These are phyloP conservation scores for Notarius lentiginosus DNA, from an alignment of 2,113 vertebrate species.

Conservation along the genomic window DNA sequence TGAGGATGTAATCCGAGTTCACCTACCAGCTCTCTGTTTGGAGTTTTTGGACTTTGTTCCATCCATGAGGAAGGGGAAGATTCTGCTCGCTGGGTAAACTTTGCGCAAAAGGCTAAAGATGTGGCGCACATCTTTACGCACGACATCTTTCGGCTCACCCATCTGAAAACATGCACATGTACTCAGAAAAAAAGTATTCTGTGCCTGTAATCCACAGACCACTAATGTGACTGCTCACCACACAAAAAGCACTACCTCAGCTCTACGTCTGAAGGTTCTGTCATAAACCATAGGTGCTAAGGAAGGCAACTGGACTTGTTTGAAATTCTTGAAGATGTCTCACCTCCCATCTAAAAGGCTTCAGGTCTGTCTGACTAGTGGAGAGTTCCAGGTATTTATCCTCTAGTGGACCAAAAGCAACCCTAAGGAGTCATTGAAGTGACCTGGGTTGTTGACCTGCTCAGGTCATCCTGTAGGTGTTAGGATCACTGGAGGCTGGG, in stretches of 20 bases:
- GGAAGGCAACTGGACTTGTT: no score
- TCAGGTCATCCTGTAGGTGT: no score
- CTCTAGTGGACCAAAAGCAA: no score
- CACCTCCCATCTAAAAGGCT: no score
- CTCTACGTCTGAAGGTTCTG: neutral
- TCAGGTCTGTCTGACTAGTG: no score
- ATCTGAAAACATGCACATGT: conserved; percentile 70
- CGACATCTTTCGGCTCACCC: conserved; percentile 92
- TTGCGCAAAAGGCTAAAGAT: conserved; percentile 90
- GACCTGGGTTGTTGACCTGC: no score
- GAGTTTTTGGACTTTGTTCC: conserved; percentile 98
- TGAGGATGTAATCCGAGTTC: no score
- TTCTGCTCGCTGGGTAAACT: conserved; percentile 93
- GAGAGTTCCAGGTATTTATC: no score
- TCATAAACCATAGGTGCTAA: no score
- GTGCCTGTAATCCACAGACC: neutral
- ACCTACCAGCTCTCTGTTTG: conserved; percentile 90
- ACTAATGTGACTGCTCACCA: neutral
- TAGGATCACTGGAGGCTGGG: no score
- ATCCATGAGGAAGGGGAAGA: conserved; percentile 97
- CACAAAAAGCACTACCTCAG: neutral
- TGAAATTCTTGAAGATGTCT: no score
- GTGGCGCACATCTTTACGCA: conserved; percentile 91
- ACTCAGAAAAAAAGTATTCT: neutral
- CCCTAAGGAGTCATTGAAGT: no score